Conservation (phyloP, 2,888 invertebrate genomes). For the Synergus gifuensis region DNA sequence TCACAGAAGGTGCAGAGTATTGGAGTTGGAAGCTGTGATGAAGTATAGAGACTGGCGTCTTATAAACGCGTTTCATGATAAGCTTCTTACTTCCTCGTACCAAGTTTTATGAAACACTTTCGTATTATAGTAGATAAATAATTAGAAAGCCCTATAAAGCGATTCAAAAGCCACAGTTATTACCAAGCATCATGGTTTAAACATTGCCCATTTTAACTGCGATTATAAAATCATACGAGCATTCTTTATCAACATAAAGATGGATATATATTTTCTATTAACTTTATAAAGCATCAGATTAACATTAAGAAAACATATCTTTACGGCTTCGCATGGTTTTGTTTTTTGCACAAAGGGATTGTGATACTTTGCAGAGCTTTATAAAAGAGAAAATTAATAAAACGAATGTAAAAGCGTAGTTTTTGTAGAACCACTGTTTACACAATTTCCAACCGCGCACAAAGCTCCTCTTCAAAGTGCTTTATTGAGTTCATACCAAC, state of each 20-base stretch:
- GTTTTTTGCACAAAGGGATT: neutral
- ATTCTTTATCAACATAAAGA: no score
- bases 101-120: slow-evolving; percentile 19
- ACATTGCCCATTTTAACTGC: no score
- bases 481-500: slow-evolving; percentile 3
- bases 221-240: no score
- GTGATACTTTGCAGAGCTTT: neutral
- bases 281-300: neutral
- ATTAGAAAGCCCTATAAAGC: neutral
- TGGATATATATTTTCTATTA: no score
- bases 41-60: slow-evolving; percentile 5
- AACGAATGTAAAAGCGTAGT: slow-evolving; percentile 9
- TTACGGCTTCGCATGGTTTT: neutral
- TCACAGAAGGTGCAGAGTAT: slow-evolving; percentile 28
- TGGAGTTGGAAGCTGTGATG: slow-evolving; percentile 34
- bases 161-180: neutral
- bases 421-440: slow-evolving; percentile 18
- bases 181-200: neutral
- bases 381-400: slow-evolving; percentile 11
- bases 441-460: slow-evolving; percentile 3
- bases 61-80: slow-evolving; percentile 18
- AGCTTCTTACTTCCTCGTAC: slow-evolving; percentile 20
- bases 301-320: slow-evolving; percentile 8
- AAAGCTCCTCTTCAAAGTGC: slow-evolving; percentile 23
- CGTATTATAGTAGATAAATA: slow-evolving; percentile 3